These are phyloP conservation scores for Atherinosoma microstoma DNA, from an alignment of 2,797 vertebrate species.

Conservation along the genomic window DNA sequence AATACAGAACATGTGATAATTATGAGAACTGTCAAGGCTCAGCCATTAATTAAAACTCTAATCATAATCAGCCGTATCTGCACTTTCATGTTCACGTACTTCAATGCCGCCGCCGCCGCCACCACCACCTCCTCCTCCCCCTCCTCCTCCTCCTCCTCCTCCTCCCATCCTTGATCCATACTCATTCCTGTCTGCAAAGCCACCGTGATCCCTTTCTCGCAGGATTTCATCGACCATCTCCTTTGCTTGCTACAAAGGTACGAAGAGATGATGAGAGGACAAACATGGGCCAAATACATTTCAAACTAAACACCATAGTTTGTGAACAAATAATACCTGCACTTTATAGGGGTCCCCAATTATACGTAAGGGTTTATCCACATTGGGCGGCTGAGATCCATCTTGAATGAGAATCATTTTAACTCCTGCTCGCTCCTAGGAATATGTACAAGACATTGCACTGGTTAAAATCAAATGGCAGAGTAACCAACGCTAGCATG, in stretches of 20 bases:
- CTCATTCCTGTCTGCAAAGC: constrained; percentile 90
- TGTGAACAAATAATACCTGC: constrained; percentile 80
- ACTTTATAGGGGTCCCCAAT: constrained; percentile 97
- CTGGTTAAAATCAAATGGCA: background rate
- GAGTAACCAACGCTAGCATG: background rate
- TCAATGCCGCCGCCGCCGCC: constrained; percentile 62
- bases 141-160: constrained; percentile 45
- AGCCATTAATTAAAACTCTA: background rate
- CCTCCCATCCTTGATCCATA: constrained; percentile 90
- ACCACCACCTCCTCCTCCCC: too few relatives aligned
- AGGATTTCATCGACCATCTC: constrained; percentile 97
- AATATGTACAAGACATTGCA: constrained; percentile 10
- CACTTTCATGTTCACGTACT: constrained; percentile 49
- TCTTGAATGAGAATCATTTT: constrained; percentile 99
- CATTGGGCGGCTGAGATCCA: constrained; percentile 92
- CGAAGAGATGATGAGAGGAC: background rate
- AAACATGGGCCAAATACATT: background rate
- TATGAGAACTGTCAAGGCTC: background rate
- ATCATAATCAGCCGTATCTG: background rate
- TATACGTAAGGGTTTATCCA: constrained; percentile 94
- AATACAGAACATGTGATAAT: constrained; percentile 9
- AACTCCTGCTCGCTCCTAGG: constrained; percentile 92
- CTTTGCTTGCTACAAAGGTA: constrained; percentile 89
- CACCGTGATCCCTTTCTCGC: constrained; percentile 89
- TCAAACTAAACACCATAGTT: background rate